Base-by-base conservation (phyloP, 2,797 vertebrate species). In the Pyrrhura leucotis region DNA sequence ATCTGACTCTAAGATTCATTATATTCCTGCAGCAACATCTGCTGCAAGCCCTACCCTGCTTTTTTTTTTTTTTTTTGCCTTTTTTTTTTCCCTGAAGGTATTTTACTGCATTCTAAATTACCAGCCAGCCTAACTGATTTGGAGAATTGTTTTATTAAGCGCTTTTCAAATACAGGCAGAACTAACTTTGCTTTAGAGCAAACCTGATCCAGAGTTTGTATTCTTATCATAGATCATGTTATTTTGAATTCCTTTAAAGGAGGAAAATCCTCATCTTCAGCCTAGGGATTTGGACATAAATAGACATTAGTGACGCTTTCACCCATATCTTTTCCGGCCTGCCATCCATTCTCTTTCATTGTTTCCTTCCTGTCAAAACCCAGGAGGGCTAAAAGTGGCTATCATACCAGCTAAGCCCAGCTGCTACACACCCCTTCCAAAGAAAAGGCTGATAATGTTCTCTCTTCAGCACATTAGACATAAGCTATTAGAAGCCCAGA, bases 311-410 rank as follows among this genome's bases (percentile, higher is more conserved):
- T 75, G 85, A 93, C 91, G 58, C 83, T 91, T 94, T 95, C 90
- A 89, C 84, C 71, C 42, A 1, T 84, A 82, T 69, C 95, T 87
- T 78, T 87, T 94, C 93, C 59, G 12, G 63, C 68, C 90, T 68
- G 80, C 87, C 37, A 3, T 72, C 88, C 62, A n/a, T 51, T 85
- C 56, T 82, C 33, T 83, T 65, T 84, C 95, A 95, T 94, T 95
- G 88, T 85, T 87, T 96, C 89, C 88, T 96, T 90, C 97, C 95
- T 95, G 92, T 94, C 95, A n/a, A 85, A 94, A 91, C 73, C 80
- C 90, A 59, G 75, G 68, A 93, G 93, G 72, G 72, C 87, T 28
- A 90, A 77, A 95, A 94, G 88, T 79, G 75, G 82, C 90, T 48
- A 23, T 78, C 35, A 44, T 50, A 94, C 48, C 69, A 39, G 79